A percentile compares a stretch with the other conserved stretches of the same genome.
Evolutionary conservation across 2,888 invertebrate genomes (phyloP).

Genomic region (Seira ritae): DNA sequence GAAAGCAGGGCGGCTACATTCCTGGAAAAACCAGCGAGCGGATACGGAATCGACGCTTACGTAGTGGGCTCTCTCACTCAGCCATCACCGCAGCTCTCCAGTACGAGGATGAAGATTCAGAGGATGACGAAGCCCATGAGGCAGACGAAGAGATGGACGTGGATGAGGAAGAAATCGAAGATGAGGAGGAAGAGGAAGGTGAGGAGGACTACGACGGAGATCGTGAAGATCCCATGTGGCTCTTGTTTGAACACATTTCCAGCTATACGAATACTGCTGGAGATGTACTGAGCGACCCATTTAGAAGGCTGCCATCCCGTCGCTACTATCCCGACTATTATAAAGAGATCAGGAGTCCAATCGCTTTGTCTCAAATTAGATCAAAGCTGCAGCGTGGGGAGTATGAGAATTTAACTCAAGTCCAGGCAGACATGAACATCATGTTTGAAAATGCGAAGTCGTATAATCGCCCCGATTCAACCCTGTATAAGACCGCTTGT

Average conservation of each 20-base stretch:
- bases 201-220: slow-evolving; percentile 76
- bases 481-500: slow-evolving; percentile 89
- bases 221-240: slow-evolving; percentile 90
- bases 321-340: slow-evolving; percentile 98
- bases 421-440: slow-evolving; percentile 94
- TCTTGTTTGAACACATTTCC: slow-evolving; percentile 88
- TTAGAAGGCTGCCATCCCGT: slow-evolving; percentile 93
- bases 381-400: slow-evolving; percentile 80
- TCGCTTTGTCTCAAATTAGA: slow-evolving; percentile 92
- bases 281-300: slow-evolving; percentile 91
- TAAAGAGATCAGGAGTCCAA: slow-evolving; percentile 95
- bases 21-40: slow-evolving; percentile 84
- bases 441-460: slow-evolving; percentile 98
- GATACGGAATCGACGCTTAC: slow-evolving; percentile 78
- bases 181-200: slow-evolving; percentile 73
- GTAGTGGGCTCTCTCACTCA: slow-evolving; percentile 79
- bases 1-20: slow-evolving; percentile 76
- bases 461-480: slow-evolving; percentile 88
- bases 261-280: slow-evolving; percentile 77
- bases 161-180: slow-evolving; percentile 77
- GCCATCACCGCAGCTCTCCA: slow-evolving; percentile 80
- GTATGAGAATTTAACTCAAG: slow-evolving; percentile 90
- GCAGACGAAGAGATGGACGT: slow-evolving; percentile 77
- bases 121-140: slow-evolving; percentile 75
- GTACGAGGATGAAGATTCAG: slow-evolving; percentile 79